Base-by-base conservation (phyloP, 2,888 invertebrate genomes). In the Allygus modestus region DNA sequence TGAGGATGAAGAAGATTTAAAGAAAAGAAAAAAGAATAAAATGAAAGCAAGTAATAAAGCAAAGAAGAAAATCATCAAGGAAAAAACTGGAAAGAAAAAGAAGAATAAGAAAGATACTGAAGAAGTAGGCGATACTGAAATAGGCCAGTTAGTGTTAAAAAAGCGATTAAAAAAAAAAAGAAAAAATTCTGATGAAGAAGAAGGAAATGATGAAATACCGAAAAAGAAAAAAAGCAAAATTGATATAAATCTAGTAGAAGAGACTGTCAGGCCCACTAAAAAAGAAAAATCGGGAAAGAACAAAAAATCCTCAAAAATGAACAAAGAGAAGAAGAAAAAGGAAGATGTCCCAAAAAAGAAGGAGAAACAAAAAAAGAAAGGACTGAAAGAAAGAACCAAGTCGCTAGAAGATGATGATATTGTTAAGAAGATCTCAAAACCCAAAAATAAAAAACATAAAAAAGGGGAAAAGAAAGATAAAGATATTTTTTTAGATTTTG, bases 21-120 rank as follows among this genome's bases (percentile, higher is more conserved):
- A 82, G 31, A 85, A 82, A 31, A 81, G 54, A 7, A 79, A 83
- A 54, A 83, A 82, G 79, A 85, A 69, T 69, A 85, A 83, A 69
- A 54, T 54, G 17, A 83, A 79, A 82, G 20, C 20, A 23, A 28
- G 73, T 65, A 65, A 65, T 11, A 75, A 84, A 82, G 26, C 28
- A 77, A 37, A 71, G 71, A 46, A 82, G 73, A 71, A 71, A 33
- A 71, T 51, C 9, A 37, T 17, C 11, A 83, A 75, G n/a, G 75
- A 58, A n/a, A 83, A 83, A 46, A 11, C n/a, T 12, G 23, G 11
- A 41, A 83, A 58, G 73, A 51, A 54, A 17, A 84, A 81, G 54
- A 81, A 84, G 81, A 84, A 20, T 15, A 84, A 84, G 26, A 77
- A 54, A 71, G 26, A 23, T 12, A 15, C 15, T 15, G 51, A 51